Percentiles rank a stretch among this genome's conserved stretches.
phyloP scores from a whole-genome alignment of 2,888 invertebrate genomes.

The Trypoxylon attenuatum region DNA sequence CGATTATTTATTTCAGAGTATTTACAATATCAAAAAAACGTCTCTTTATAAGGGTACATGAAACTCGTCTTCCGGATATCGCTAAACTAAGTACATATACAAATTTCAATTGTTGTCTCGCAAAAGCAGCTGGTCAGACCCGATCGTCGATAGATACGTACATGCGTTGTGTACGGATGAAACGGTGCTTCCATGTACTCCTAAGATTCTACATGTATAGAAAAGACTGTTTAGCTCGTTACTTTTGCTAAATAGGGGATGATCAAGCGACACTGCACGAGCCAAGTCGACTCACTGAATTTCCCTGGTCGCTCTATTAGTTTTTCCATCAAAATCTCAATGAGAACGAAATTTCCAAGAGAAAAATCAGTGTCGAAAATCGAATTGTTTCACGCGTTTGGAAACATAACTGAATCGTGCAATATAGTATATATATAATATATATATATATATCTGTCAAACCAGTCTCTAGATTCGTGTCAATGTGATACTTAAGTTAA shows the following conservation, averaged over 20 bases:
- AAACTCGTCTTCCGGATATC: slow-evolving; percentile 55
- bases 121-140: slow-evolving; percentile 51
- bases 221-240: slow-evolving; percentile 22
- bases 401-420: too few species aligned
- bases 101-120: slow-evolving; percentile 53
- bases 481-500: too few species aligned
- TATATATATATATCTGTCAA: too few species aligned
- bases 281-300: not conserved
- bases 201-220: slow-evolving; percentile 20
- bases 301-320: not conserved
- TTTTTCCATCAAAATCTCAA: too few species aligned
- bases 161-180: slow-evolving; percentile 43
- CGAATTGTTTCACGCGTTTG: too few species aligned
- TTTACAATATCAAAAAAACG: slow-evolving; percentile 71
- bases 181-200: slow-evolving; percentile 39
- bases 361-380: not conserved
- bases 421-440: too few species aligned
- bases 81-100: slow-evolving; percentile 63
- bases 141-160: slow-evolving; percentile 37
- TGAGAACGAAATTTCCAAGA: not conserved
- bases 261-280: slow-evolving; percentile 15
- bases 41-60: slow-evolving; percentile 60
- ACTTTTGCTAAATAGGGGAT: slow-evolving; percentile 37
- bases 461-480: too few species aligned
- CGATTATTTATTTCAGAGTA: slow-evolving; percentile 73